Evolutionary conservation across 2,797 vertebrate genomes (phyloP).

Genomic region (Muscicapa comitata): DNA sequence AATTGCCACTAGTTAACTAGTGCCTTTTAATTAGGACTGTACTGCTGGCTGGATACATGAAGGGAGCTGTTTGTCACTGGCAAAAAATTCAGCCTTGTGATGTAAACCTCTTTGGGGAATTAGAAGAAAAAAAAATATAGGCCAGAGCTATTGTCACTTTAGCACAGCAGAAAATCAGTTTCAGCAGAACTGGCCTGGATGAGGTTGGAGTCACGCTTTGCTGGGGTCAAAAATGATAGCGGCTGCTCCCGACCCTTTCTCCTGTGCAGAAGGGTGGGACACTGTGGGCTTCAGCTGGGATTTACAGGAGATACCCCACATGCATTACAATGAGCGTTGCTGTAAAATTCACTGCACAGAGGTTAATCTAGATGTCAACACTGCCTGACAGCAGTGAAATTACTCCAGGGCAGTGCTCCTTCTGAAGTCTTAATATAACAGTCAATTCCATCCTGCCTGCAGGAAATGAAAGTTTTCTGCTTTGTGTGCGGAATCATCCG

Average conservation of each 20-base stretch:
- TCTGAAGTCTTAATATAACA: slow-evolving; percentile 83
- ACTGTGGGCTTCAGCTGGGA: slow-evolving; percentile 38
- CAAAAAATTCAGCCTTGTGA: neutral
- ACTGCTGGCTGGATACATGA: neutral
- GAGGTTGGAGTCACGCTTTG: slow-evolving; percentile 7
- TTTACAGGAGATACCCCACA: slow-evolving; percentile 57
- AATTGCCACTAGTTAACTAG: neutral
- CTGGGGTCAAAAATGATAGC: slow-evolving; percentile 21
- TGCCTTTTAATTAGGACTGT: slow-evolving; percentile 11
- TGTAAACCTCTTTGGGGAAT: slow-evolving; percentile 17
- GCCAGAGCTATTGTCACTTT: slow-evolving; percentile 5
- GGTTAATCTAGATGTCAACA: slow-evolving; percentile 93
- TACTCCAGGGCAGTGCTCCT: slow-evolving; percentile 80
- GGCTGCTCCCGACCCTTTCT: neutral
- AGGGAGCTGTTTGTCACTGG: slow-evolving; percentile 1
- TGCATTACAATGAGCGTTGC: slow-evolving; percentile 85
- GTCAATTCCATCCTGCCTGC: slow-evolving; percentile 78
- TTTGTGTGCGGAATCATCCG: slow-evolving; percentile 75
- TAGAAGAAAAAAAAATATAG: neutral
- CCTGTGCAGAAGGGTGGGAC: slow-evolving; percentile 28
- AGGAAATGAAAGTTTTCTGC: slow-evolving; percentile 79
- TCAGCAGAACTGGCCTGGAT: slow-evolving; percentile 43
- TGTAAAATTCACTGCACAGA: slow-evolving; percentile 79
- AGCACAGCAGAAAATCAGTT: neutral
- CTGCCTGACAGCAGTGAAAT: slow-evolving; percentile 83